Conservation (phyloP, 2,888 invertebrate species). For the Agrilus cyanescens region DNA sequence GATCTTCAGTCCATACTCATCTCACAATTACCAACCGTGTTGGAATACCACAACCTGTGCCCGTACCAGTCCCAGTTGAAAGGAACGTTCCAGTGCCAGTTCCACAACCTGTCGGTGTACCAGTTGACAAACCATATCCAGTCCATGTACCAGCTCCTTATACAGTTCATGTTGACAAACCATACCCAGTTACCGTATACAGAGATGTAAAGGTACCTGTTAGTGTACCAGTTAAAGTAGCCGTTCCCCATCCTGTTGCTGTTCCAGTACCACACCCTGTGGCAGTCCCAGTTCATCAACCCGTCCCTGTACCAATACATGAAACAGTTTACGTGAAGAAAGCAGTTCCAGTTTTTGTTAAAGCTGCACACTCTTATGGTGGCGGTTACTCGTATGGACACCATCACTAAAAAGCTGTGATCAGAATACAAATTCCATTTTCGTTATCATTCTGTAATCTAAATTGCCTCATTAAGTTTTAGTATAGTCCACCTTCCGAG, state of each 20-base stretch:
- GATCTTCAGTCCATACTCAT: slow-evolving; percentile 16
- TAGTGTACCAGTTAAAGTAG: slow-evolving; percentile 32
- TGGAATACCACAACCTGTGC: slow-evolving; percentile 39
- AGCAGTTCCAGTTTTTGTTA: slow-evolving; percentile 34
- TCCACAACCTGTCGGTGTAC: slow-evolving; percentile 33
- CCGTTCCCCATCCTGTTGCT: slow-evolving; percentile 28
- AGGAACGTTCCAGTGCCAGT: slow-evolving; percentile 38
- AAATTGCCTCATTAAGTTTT: no score
- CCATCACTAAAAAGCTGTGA: no score
- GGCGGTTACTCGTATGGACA: slow-evolving; percentile 16
- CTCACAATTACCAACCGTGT: slow-evolving; percentile 38
- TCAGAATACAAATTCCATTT: no score
- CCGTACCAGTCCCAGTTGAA: slow-evolving; percentile 41
- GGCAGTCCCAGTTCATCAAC: slow-evolving; percentile 36
- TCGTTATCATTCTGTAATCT: no score
- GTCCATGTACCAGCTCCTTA: slow-evolving; percentile 38
- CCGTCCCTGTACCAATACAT: slow-evolving; percentile 40
- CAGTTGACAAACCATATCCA: slow-evolving; percentile 39
- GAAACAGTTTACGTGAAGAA: slow-evolving; percentile 41
- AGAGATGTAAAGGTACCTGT: slow-evolving; percentile 38
- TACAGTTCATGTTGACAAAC: slow-evolving; percentile 40
- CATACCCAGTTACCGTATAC: slow-evolving; percentile 42
- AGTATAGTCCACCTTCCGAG: no score
- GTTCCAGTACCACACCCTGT: slow-evolving; percentile 29
- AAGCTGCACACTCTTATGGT: slow-evolving; percentile 19